Evolutionary conservation across 2,888 invertebrate genomes (phyloP), one percentile per base, ranked within the genome.

Genomic region (Cheilosia variabilis): DNA sequence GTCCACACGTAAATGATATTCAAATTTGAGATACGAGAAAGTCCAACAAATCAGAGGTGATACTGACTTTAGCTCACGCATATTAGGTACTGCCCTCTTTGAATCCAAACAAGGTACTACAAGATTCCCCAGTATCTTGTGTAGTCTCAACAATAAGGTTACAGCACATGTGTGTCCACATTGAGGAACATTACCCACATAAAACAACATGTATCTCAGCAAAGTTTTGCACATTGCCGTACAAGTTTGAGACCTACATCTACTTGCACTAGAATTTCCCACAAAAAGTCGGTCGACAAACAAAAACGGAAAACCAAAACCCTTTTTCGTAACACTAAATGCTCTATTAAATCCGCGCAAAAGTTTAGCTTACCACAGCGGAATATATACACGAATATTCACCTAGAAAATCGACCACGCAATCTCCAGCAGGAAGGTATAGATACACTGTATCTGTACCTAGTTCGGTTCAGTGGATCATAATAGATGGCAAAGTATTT

Each of bases 401-500:
- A 83, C 72, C 63, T 78, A 41, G 53, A 77, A 71, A 71, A 71
- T 45, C 65, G 65, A 71, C 80, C 68, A 84, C 69, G 79, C 79
- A 84, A 84, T 75, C 68, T 58, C 31, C 17, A 22, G 13, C 17
- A 10, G 41, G 13, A 58, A 13, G 37, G 13, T 22, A 66, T 47
- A 50, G 19, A 15, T 22, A 43, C 57, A 47, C 13, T 27, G 9
- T 50, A 43, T 9, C 31, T 47, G n/a, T 47, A 27, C 10, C 37
- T 47, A 43, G 53, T 81, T 52, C 71, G 82, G 63, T 63, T 84
- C 75, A 84, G 84, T 79, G 79, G 79, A 79, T 75, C 79, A 79
- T 71, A 79, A 84, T 75, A 69, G 68, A 65, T 76, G 65, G 84
- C 79, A 77, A 77, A 55, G 55, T 69, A 84, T 80, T 79, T 84